A percentile compares a stretch with the other conserved stretches of the same genome.
These are phyloP conservation scores for Lasioglossum malachurum DNA, from an alignment of 2,888 invertebrate species.

Conservation along the genomic window DNA sequence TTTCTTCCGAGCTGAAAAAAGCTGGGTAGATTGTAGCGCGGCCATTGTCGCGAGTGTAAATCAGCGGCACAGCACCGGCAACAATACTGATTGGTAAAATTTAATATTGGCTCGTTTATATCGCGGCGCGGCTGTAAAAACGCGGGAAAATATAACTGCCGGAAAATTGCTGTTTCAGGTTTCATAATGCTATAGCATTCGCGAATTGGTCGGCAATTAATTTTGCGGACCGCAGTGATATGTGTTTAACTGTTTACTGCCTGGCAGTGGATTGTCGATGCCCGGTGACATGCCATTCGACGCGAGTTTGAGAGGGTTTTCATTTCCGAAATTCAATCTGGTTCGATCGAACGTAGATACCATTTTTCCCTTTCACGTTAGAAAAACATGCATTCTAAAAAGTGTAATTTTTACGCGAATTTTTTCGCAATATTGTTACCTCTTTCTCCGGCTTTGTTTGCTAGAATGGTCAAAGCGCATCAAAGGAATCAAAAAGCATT, in stretches of 20 bases:
- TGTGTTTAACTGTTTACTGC: slow-evolving; percentile 26
- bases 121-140: slow-evolving; percentile 20
- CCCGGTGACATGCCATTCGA: background rate
- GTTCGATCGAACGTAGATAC: background rate
- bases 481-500: too few relatives aligned
- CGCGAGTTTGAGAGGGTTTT: background rate
- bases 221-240: slow-evolving; percentile 8
- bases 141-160: slow-evolving; percentile 27
- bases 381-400: background rate
- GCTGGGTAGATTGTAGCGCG: background rate
- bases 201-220: slow-evolving; percentile 28
- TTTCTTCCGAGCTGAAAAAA: background rate
- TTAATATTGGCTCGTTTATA: slow-evolving; percentile 22
- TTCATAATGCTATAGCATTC: slow-evolving; percentile 27
- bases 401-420: background rate
- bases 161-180: slow-evolving; percentile 36
- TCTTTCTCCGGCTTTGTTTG: too few relatives aligned
- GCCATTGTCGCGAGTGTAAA: slow-evolving; percentile 13
- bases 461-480: too few relatives aligned
- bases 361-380: background rate
- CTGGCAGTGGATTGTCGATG: background rate
- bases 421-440: background rate
- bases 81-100: slow-evolving; percentile 35
- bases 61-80: slow-evolving; percentile 4
- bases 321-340: background rate